Evolutionary conservation across 2,888 invertebrate species (phyloP), one percentile per base, ranked within the genome.

Genomic region (Limenitis camilla): DNA sequence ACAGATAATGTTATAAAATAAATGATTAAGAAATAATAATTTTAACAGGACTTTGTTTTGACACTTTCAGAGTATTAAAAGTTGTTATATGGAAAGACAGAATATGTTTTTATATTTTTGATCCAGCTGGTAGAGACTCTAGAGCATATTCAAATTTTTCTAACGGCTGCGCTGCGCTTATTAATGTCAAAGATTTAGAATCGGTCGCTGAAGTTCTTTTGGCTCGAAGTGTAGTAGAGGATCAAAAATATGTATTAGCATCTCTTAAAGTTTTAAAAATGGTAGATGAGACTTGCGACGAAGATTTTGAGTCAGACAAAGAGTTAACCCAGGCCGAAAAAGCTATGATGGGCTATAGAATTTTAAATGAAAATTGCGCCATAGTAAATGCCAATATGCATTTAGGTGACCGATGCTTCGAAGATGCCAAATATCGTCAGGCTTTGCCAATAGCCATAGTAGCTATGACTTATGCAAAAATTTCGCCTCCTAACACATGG

Each of bases 401-500:
- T 72, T 73, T 90, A 52, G 89, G 87, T 0, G 90, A 90, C 61
- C 74, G 85, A 54, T 89, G 89, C 63, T 91, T 91, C 58, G 89
- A 88, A 60, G 89, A 89, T 8, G 81, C 88, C 0, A 84, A 89
- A 52, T 89, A 84, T 60, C 89, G 91, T 48, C 90, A 92, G 59
- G 90, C 91, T 0, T 67, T 92, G 49, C 77, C 92, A 0, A 90
- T 91, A 54, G 85, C 90, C 0, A 75, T 90, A 0, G 84, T 90
- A 5, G 90, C 90, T 4, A 76, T 92, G 73, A 89, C 91, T 0
- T 92, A 92, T 60, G 86, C 91, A 0, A 89, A 91, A 64, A 91
- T 92, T 59, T 91, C 92, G 3, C 89, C 90, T 0, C 89, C 91
- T 0, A 89, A 89, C 47, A 82, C 89, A 0, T 91, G 91, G 91